Evolutionary conservation across 2,113 vertebrate genomes (phyloP), one percentile per base, ranked within the genome.

Genomic region (Eulemur rufifrons): DNA sequence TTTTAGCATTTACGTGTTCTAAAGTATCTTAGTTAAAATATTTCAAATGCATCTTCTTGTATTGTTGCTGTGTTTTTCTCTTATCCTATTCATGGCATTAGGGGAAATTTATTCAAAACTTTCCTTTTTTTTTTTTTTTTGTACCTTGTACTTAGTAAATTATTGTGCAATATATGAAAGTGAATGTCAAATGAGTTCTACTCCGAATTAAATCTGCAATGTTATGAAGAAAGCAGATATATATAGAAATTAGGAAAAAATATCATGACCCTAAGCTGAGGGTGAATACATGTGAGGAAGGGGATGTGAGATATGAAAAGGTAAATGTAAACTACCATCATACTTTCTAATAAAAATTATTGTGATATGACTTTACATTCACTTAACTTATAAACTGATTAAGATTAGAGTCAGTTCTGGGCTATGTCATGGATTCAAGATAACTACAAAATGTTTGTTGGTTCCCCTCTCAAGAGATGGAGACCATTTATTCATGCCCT

Each of bases 311-410:
- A 15, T 56, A 20, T 9, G 9, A 89, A 61, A 3, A 89, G 1
- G 3, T 10, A 13, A 27, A 4, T 27, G 3, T 27, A 47, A 84
- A n/a, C 0, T 18, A 17, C 2, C 0, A 1, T 54, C 13, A 56
- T n/a, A 42, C 3, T 63, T 56, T 17, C 11, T 76, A 64, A 86
- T 83, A 64, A 20, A 54, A 64, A 45, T 76, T 9, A 25, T 47
- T 11, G n/a, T 78, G 50, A 45, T 20, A 4, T 59, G 47, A 66
- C 8, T 66, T 80, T 52, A 61, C 56, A 23, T 92, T 89, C 3
- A n/a, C 13, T 76, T 59, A 76, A 18, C 25, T 56, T 21, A 2
- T 17, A 21, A 47, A 27, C 1, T 76, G 6, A 18, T 25, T 54
- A 23, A 50, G 0, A 66, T 63, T n/a, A 34, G 37, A 91, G 17